Evolutionary conservation across 2,888 invertebrate genomes (phyloP).

Genomic region (Eupithecia tripunctaria): DNA sequence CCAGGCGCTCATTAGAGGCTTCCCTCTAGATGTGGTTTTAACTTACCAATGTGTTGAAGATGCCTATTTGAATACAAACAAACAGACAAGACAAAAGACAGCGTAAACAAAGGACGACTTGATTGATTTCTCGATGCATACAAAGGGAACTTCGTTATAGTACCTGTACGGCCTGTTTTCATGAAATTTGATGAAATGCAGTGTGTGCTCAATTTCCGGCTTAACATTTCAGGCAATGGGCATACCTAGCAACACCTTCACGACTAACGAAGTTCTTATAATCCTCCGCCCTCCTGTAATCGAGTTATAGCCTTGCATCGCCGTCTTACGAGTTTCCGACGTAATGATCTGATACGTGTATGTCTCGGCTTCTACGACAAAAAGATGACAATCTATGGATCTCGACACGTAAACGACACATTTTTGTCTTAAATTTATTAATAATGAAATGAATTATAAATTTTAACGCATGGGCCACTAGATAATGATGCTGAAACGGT

Average conservation of each 20-base stretch:
- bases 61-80: background rate
- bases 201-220: background rate
- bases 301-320: conserved; percentile 79
- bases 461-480: too few relatives aligned
- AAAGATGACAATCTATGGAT: background rate
- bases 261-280: conserved; percentile 83
- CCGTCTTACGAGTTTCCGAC: conserved; percentile 66
- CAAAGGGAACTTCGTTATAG: background rate
- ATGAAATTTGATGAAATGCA: background rate
- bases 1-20: background rate
- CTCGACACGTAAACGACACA: background rate
- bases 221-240: background rate
- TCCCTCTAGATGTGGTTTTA: background rate
- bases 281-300: conserved; percentile 71
- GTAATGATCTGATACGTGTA: conserved; percentile 53
- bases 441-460: too few relatives aligned
- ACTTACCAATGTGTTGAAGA: background rate
- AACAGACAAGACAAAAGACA: background rate
- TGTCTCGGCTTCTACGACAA: conserved; percentile 14
- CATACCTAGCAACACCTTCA: conserved; percentile 76
- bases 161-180: background rate
- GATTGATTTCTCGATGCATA: background rate
- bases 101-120: background rate
- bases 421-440: background rate
- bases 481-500: too few relatives aligned